These are phyloP conservation scores for Paramisgurnus dabryanus DNA, from an alignment of 2,113 vertebrate species.

Conservation along the genomic window DNA sequence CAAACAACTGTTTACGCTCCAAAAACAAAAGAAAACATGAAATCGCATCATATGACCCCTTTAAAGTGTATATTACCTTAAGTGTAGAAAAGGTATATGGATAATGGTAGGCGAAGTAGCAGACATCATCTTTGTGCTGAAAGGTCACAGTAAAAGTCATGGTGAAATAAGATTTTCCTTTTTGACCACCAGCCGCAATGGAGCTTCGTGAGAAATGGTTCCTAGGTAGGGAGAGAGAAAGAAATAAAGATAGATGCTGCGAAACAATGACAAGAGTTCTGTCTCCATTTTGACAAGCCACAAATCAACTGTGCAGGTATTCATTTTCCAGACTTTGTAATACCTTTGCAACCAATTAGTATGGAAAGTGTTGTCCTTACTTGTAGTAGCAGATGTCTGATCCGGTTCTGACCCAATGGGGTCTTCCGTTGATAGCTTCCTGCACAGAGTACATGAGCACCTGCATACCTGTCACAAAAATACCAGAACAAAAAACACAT, in stretches of 20 bases:
- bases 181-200: constrained; percentile 92
- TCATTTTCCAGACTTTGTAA: no score
- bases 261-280: background rate
- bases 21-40: no score
- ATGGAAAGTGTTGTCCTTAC: constrained; percentile 72
- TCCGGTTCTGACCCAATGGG: constrained; percentile 89
- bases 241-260: background rate
- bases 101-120: constrained; percentile 98
- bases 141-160: constrained; percentile 93
- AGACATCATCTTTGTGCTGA: constrained; percentile 96
- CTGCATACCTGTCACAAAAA: constrained; percentile 86
- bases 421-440: constrained; percentile 87
- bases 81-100: constrained; percentile 95
- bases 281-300: no score
- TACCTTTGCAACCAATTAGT: background rate
- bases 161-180: constrained; percentile 97
- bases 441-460: constrained; percentile 97
- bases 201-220: constrained; percentile 98
- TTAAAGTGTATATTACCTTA: constrained; percentile 76
- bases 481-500: constrained; percentile 19
- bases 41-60: no score
- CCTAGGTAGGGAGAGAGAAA: constrained; percentile 64
- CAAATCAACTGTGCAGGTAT: no score
- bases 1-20: no score
- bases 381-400: constrained; percentile 98